Conservation (phyloP, 2,113 vertebrate species). For the Lophotis ruficrista region DNA sequence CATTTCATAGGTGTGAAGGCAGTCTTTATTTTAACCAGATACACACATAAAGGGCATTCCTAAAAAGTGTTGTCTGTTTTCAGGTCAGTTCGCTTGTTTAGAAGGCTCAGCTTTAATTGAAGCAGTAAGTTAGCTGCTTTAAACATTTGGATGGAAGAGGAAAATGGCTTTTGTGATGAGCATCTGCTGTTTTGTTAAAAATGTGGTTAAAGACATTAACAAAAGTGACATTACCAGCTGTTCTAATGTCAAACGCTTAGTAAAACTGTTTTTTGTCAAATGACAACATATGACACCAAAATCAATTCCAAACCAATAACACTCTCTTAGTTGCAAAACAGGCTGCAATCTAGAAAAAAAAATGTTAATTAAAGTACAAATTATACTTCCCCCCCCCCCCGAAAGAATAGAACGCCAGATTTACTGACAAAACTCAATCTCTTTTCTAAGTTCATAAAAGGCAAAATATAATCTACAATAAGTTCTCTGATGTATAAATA, state of each 20-base stretch:
- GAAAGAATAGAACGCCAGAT: slow-evolving; percentile 18
- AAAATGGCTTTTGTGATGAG: slow-evolving; percentile 84
- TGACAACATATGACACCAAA: slow-evolving; percentile 82
- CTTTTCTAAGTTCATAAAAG: slow-evolving; percentile 30
- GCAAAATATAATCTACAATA: background rate
- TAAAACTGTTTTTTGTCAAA: slow-evolving; percentile 82
- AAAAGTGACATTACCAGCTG: slow-evolving; percentile 85
- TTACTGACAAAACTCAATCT: slow-evolving; percentile 26
- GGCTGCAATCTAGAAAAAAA: slow-evolving; percentile 43
- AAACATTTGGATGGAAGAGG: slow-evolving; percentile 75
- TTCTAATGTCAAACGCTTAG: slow-evolving; percentile 81
- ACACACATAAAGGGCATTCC: background rate
- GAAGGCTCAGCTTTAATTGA: slow-evolving; percentile 37
- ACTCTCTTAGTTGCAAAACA: slow-evolving; percentile 67
- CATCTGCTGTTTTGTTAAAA: slow-evolving; percentile 90
- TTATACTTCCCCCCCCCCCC: slow-evolving; percentile 20
- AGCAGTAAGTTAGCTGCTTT: slow-evolving; percentile 55
- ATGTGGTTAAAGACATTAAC: slow-evolving; percentile 84
- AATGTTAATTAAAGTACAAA: slow-evolving; percentile 72
- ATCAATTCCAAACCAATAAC: slow-evolving; percentile 82
- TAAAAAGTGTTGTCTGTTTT: background rate
- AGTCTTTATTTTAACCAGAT: background rate
- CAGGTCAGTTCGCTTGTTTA: slow-evolving; percentile 34
- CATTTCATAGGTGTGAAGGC: background rate
- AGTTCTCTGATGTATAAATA: slow-evolving; percentile 46